Evolutionary conservation across 1,140 invertebrate genomes (phyloP), one percentile per base, ranked within the genome.

Genomic region (Drosophila lacertosa): DNA sequence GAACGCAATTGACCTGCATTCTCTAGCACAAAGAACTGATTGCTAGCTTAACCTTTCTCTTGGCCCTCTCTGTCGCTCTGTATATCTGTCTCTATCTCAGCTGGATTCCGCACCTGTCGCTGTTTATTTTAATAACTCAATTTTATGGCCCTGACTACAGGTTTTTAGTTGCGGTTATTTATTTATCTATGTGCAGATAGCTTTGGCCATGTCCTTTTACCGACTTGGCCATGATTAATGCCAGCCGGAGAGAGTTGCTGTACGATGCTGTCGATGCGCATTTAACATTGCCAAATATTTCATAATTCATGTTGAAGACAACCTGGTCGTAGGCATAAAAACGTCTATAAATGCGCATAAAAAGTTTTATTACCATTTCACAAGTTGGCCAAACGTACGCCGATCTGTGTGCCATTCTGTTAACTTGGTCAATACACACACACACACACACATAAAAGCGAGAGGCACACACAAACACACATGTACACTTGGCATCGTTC

Each of bases 281-380:
- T 54, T 47, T 35, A 44, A 29, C 77, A 63, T 58, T 81, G 69
- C 78, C 69, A 74, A 54, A 82, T 78, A 82, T 82, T 82, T 83
- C 79, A 82, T 82, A 82, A 82, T 65, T 83, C 79, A 83, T 67
- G 47, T 48, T 44, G 64, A 53, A 59, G 62, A 71, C 68, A 71
- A 66, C 59, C 59, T 26, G 45, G 66, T 51, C 66, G 48, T 32
- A 67, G 70, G 69, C 79, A 83, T 74, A 78, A 83, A 77, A 82
- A 54, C 72, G 57, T 74, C 79, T 75, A 70, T 83, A 67, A 67
- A 72, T 72, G 69, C 57, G 63, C 64, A 60, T 47, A 70, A 70
- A 82, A 78, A 77, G 78, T 82, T 82, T 82, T 82, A 82, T 82
- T 83, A 70, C 79, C 79, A 77, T 82, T 78, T 63, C 69, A 72